Evolutionary conservation across 2,113 vertebrate genomes (phyloP).

Genomic region (Thunnus thynnus): DNA sequence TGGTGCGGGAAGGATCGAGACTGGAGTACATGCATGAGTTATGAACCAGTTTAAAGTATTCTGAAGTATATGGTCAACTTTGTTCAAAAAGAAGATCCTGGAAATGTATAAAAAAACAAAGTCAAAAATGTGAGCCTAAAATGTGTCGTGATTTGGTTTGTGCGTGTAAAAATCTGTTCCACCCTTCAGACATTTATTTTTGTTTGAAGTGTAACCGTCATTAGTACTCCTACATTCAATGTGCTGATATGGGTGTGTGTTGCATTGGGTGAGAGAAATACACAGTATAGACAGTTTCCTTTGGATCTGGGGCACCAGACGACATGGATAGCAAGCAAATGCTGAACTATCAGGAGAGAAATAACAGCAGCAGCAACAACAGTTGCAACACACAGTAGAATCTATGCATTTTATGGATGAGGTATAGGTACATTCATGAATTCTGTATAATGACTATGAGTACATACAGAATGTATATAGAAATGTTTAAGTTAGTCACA

Average conservation of each 20-base stretch:
- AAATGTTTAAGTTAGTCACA: neutral
- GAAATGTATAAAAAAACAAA: neutral
- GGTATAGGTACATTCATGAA: neutral
- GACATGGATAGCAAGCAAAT: conserved; percentile 19
- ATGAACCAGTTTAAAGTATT: conserved; percentile 22
- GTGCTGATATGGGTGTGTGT: conserved; percentile 13
- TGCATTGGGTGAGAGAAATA: neutral
- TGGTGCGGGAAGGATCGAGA: conserved; percentile 1
- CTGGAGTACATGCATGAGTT: conserved; percentile 34
- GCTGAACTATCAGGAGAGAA: conserved; percentile 8
- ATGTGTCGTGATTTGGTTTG: neutral
- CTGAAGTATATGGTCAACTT: conserved; percentile 12
- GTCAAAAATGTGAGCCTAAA: neutral
- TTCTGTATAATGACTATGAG: neutral
- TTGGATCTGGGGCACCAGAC: conserved; percentile 8
- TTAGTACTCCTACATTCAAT: neutral
- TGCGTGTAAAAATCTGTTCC: neutral
- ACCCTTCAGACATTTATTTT: neutral
- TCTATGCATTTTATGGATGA: too few species aligned
- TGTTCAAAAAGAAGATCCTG: conserved; percentile 7
- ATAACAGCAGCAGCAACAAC: neutral
- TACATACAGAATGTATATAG: neutral
- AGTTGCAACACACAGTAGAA: too few species aligned
- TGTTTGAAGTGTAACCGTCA: neutral
- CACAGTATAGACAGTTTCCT: neutral